Conservation (phyloP, 2,797 vertebrate genomes). For the Salarias fasciatus region DNA sequence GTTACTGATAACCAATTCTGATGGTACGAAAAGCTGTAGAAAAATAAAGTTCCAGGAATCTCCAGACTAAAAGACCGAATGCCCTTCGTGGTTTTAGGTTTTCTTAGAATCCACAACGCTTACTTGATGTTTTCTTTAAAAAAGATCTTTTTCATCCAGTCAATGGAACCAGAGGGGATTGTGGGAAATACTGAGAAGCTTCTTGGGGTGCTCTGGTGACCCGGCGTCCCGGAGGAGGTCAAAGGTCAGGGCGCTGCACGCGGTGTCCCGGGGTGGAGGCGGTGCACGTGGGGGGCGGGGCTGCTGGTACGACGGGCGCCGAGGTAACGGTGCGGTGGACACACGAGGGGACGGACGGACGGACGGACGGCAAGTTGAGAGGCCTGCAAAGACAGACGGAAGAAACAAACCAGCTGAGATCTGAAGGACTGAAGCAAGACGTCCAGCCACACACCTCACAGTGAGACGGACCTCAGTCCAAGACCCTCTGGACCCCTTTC, state of each 20-base stretch:
- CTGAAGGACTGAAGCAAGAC: too few relatives aligned
- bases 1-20: conserved; percentile 62
- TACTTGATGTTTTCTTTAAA: conserved; percentile 21
- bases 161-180: conserved; percentile 50
- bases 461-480: too few relatives aligned
- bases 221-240: conserved; percentile 39
- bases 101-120: conserved; percentile 63
- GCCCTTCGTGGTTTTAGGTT: conserved; percentile 59
- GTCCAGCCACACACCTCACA: too few relatives aligned
- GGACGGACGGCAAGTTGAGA: conserved; percentile 29
- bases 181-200: conserved; percentile 52
- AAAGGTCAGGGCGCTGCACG: conserved; percentile 33
- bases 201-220: conserved; percentile 30
- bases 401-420: too few relatives aligned
- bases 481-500: too few relatives aligned
- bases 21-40: conserved; percentile 76
- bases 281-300: conserved; percentile 29
- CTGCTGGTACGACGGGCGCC: conserved; percentile 1
- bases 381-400: neutral
- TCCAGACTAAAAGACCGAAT: conserved; percentile 80
- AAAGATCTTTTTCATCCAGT: conserved; percentile 42
- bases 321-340: conserved; percentile 47
- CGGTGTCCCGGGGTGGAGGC: conserved; percentile 33
- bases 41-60: conserved; percentile 78
- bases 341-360: conserved; percentile 34